phyloP scores from a whole-genome alignment of 2,888 invertebrate genomes.

The Polyommatus iphigenia region DNA sequence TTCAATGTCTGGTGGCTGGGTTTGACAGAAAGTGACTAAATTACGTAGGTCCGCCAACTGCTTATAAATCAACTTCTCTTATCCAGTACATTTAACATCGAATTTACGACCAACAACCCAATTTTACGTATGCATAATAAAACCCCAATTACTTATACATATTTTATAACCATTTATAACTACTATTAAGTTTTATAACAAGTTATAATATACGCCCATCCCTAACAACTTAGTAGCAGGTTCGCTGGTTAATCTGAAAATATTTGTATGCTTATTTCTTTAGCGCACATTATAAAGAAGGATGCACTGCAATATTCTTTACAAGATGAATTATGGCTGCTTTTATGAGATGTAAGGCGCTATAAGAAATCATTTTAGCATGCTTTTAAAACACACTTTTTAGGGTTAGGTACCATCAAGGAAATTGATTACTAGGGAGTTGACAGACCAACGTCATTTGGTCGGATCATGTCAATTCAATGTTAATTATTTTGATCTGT shows the following conservation, averaged over 20 bases:
- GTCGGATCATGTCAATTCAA: too few species aligned
- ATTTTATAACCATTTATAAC: background rate
- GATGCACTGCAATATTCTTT: conserved; percentile 23
- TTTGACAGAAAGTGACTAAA: too few species aligned
- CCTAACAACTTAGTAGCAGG: conserved; percentile 41
- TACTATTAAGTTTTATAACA: background rate
- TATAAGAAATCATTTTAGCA: background rate
- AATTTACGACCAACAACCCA: background rate
- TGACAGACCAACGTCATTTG: too few species aligned
- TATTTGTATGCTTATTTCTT: conserved; percentile 50
- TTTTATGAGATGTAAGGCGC: background rate
- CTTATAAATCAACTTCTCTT: too few species aligned
- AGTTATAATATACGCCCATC: background rate
- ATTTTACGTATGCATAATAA: background rate
- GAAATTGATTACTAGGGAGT: too few species aligned
- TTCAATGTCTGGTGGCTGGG: too few species aligned
- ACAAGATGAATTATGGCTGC: conserved; percentile 10
- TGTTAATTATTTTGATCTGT: too few species aligned
- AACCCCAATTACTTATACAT: background rate
- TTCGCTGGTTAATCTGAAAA: conserved; percentile 67
- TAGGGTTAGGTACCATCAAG: too few species aligned
- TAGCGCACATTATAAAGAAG: conserved; percentile 26
- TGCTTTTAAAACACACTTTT: background rate
- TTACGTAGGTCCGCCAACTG: too few species aligned
- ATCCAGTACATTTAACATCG: too few species aligned